A percentile compares a stretch with the other conserved stretches of the same genome.
Evolutionary conservation across 1,140 invertebrate genomes (phyloP).

Genomic region (Pogonus chalceus): DNA sequence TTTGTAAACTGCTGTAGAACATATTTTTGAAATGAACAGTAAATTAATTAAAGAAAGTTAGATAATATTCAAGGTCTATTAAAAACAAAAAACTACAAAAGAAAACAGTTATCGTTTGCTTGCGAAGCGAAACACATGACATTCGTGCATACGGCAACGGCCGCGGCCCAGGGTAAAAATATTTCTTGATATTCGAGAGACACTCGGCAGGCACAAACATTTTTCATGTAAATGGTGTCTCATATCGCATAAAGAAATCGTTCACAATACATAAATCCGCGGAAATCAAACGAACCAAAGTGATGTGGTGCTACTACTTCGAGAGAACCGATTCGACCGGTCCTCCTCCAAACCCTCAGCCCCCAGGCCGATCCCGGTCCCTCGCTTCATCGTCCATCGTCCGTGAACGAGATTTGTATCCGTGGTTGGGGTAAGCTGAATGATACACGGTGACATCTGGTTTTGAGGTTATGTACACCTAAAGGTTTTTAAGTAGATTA

Average conservation of each 20-base stretch:
- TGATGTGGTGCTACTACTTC: background rate
- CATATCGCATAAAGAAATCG: conserved; percentile 39
- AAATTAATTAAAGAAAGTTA: no score
- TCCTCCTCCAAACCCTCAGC: conserved; percentile 5
- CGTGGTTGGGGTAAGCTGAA: conserved; percentile 1
- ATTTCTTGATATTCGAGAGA: conserved; percentile 31
- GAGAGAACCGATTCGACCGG: background rate
- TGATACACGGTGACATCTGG: no score
- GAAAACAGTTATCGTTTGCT: no score
- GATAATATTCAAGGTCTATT: no score
- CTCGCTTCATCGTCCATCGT: background rate
- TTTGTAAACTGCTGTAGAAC: no score
- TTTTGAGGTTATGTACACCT: no score
- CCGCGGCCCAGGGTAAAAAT: conserved; percentile 29
- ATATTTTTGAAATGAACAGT: no score
- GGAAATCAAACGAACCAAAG: conserved; percentile 29
- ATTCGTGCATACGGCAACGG: no score
- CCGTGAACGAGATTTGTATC: background rate
- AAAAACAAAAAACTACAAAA: no score
- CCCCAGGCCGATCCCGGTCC: background rate
- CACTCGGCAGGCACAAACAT: conserved; percentile 34
- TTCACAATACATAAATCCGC: conserved; percentile 39
- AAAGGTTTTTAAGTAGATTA: no score
- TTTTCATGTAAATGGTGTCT: conserved; percentile 40
- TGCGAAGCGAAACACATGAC: no score